These are phyloP conservation scores for Buceros bicornis DNA, from an alignment of 2,797 vertebrate genomes.

Conservation along the genomic window DNA sequence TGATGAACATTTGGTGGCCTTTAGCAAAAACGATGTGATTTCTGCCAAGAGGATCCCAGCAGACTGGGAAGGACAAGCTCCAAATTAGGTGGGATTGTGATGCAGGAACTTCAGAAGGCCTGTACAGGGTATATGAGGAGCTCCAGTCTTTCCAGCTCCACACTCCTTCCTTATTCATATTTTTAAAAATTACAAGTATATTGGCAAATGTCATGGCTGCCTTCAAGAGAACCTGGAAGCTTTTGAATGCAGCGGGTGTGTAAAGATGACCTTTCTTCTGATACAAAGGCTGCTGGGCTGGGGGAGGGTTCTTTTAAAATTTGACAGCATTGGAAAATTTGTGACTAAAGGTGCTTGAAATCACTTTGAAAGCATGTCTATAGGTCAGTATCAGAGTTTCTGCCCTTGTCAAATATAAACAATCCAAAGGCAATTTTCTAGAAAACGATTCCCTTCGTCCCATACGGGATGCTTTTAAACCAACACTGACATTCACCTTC, in stretches of 20 bases:
- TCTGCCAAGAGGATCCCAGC: constrained; percentile 71
- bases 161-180: neutral
- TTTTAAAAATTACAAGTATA: constrained; percentile 19
- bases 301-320: neutral
- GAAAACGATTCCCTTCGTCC: neutral
- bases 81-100: constrained; percentile 66
- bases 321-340: neutral
- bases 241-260: neutral
- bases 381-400: neutral
- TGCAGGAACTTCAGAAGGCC: constrained; percentile 52
- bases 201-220: constrained; percentile 25
- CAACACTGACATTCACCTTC: neutral
- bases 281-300: neutral
- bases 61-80: constrained; percentile 58
- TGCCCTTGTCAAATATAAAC: neutral
- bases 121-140: neutral
- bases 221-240: neutral
- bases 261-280: constrained; percentile 1
- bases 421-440: neutral
- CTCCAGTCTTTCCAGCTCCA: neutral
- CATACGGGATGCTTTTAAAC: neutral
- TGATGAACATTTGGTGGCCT: constrained; percentile 79
- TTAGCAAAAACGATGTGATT: constrained; percentile 57
- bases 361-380: neutral
- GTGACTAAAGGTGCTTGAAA: neutral